Percentiles rank a stretch among this genome's conserved stretches.
phyloP scores from a whole-genome alignment of 2,888 invertebrate genomes.

The Nemurella pictetii region DNA sequence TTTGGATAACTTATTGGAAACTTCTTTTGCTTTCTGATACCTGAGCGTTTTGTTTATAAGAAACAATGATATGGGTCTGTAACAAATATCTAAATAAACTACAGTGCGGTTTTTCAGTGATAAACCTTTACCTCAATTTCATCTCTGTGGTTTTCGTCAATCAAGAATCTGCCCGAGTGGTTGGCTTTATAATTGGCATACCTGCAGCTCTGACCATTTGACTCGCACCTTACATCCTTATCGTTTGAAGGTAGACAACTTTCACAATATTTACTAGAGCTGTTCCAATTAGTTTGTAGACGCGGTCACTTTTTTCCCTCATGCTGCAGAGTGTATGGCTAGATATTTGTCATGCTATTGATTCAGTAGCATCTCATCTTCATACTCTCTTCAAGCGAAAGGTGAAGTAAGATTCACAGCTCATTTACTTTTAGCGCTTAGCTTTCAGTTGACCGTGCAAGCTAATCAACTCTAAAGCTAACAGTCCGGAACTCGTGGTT shows the following conservation, averaged over 20 bases:
- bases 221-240: constrained; percentile 3
- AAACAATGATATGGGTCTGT: too few species aligned
- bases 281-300: background rate
- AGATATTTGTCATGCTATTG: background rate
- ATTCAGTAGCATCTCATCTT: background rate
- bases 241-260: constrained; percentile 21
- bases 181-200: background rate
- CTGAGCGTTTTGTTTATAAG: too few species aligned
- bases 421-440: background rate
- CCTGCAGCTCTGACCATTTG: background rate
- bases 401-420: background rate
- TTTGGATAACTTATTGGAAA: too few species aligned
- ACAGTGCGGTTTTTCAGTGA: background rate
- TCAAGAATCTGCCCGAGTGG: background rate
- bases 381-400: background rate
- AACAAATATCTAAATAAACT: background rate
- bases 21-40: too few species aligned
- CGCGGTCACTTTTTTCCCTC: background rate
- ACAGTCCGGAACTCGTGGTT: background rate
- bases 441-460: background rate
- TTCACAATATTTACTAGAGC: constrained; percentile 13
- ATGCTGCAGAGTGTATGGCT: background rate
- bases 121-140: background rate
- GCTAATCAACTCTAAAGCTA: background rate
- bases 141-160: background rate